phyloP scores from a whole-genome alignment of 35 echinoderm and acorn worm genomes.

The Apostichopus californicus region DNA sequence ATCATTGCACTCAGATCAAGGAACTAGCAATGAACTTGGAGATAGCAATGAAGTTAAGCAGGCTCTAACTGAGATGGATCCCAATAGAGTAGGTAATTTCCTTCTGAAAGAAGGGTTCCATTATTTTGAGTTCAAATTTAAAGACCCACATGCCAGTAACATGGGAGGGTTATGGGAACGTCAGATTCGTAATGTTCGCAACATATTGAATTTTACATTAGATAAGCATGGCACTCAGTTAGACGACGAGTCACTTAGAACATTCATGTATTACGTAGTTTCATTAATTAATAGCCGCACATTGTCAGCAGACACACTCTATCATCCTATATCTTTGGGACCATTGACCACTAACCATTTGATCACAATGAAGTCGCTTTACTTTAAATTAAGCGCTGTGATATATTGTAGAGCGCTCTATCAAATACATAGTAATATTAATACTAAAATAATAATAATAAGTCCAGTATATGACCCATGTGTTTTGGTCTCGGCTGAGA shows the following conservation, averaged over 20 bases:
- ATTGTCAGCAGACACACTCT: not conserved
- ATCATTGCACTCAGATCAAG: too few species aligned
- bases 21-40: too few species aligned
- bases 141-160: slow-evolving; percentile 69
- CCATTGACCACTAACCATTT: slow-evolving; percentile 83
- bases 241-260: slow-evolving; percentile 76
- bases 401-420: too few species aligned
- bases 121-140: slow-evolving; percentile 52
- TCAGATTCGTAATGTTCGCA: slow-evolving; percentile 61
- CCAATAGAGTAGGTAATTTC: too few species aligned
- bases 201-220: slow-evolving; percentile 57
- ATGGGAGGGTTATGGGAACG: slow-evolving; percentile 74
- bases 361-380: not conserved
- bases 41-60: too few species aligned
- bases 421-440: too few species aligned
- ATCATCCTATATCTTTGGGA: slow-evolving; percentile 55
- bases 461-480: not conserved
- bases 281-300: not conserved
- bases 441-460: too few species aligned
- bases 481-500: slow-evolving; percentile 62
- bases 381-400: too few species aligned
- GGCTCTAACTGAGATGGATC: not conserved
- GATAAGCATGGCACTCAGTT: slow-evolving; percentile 54
- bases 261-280: slow-evolving; percentile 71
- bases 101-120: too few species aligned